phyloP scores from a whole-genome alignment of 2,797 vertebrate genomes.

The Geotrypetes seraphini region DNA sequence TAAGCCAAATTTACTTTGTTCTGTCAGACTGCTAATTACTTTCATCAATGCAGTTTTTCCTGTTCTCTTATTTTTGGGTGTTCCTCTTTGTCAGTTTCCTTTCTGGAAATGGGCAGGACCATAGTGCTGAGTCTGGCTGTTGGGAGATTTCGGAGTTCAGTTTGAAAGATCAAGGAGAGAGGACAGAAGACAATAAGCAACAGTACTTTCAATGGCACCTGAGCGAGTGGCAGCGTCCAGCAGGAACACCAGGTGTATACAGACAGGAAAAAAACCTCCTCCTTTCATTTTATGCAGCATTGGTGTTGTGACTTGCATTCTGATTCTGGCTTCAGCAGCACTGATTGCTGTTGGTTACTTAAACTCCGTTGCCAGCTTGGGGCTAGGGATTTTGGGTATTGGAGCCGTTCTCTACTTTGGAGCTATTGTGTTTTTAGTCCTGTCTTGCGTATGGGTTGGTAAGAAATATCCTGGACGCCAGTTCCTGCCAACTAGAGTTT shows the following conservation, averaged over 20 bases:
- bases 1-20: no score
- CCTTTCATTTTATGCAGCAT: neutral
- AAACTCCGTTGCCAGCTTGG: neutral
- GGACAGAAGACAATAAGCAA: neutral
- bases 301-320: neutral
- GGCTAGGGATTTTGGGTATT: constrained; percentile 5
- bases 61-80: no score
- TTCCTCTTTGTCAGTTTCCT: no score
- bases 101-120: no score
- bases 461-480: neutral
- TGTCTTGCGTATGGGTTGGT: constrained; percentile 1
- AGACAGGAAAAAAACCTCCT: neutral
- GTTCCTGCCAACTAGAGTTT: neutral
- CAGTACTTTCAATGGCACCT: neutral
- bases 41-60: no score
- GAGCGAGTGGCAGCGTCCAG: no score
- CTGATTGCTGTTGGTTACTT: constrained; percentile 1
- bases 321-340: neutral
- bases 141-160: no score
- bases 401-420: constrained; percentile 1
- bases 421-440: neutral
- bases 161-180: neutral
- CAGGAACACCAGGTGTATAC: neutral
- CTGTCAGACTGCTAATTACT: no score
- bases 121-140: no score